Conservation (phyloP, 2,797 vertebrate species). For the Loriculus beryllinus region DNA sequence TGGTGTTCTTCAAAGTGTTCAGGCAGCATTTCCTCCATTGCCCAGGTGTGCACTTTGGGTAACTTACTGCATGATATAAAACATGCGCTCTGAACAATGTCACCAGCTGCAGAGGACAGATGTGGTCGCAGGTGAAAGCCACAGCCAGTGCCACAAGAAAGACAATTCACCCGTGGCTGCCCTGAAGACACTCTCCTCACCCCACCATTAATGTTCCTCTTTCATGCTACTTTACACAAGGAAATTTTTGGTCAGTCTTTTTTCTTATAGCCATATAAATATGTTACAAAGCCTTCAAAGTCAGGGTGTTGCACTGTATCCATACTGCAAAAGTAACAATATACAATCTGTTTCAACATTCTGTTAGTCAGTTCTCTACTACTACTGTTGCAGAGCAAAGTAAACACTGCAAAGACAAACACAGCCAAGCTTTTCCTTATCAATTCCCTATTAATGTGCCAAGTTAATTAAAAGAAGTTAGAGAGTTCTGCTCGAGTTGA, state of each 20-base stretch:
- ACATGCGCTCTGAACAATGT: not conserved
- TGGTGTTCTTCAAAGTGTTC: not conserved
- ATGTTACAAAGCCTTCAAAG: not conserved
- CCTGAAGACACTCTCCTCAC: not conserved
- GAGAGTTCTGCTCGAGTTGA: not conserved
- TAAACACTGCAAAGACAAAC: not conserved
- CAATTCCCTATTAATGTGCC: not conserved
- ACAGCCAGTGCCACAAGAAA: not conserved
- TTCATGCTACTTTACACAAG: not conserved
- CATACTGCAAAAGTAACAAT: not conserved
- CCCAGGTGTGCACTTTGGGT: not conserved
- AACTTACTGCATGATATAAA: not conserved
- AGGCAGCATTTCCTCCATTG: not conserved
- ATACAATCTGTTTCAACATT: not conserved
- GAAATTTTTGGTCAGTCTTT: not conserved
- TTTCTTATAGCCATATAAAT: not conserved
- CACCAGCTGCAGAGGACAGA: not conserved
- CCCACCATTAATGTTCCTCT: not conserved
- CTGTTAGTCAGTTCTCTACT: not conserved
- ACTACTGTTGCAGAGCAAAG: not conserved
- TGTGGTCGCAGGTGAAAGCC: not conserved
- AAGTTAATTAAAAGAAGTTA: not conserved
- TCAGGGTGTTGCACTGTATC: not conserved
- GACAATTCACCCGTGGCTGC: not conserved
- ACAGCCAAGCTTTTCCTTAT: not conserved